Evolutionary conservation across 2,888 invertebrate species (phyloP).

Genomic region (Acutogordius australiensis): DNA sequence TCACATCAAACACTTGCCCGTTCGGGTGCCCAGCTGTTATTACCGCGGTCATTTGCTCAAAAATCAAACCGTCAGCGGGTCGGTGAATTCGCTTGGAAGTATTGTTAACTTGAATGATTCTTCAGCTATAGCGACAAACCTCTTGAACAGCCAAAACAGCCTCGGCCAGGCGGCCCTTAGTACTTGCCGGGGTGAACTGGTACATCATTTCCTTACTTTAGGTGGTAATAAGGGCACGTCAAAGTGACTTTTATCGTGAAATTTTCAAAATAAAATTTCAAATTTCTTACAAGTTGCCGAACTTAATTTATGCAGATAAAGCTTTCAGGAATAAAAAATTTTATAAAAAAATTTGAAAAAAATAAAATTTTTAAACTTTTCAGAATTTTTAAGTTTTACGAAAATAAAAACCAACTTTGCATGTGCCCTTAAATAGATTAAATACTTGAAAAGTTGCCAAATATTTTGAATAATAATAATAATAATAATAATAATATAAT

Average conservation of each 20-base stretch:
- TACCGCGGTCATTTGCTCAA: background rate
- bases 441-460: no score
- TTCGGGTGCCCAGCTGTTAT: constrained; percentile 1
- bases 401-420: no score
- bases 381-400: no score
- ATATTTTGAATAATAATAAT: no score
- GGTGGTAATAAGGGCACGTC: no score
- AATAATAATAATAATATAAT: no score
- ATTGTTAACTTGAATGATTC: background rate
- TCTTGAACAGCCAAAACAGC: no score
- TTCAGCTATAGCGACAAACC: background rate
- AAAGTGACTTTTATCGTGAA: no score
- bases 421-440: no score
- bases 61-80: background rate
- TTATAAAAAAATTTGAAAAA: background rate
- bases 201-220: no score
- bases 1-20: background rate
- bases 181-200: constrained; percentile 1
- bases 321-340: background rate
- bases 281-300: no score
- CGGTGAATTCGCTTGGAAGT: background rate
- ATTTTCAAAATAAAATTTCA: no score
- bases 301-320: background rate
- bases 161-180: background rate
- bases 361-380: background rate